These are phyloP conservation scores for Trematocara caparti DNA, from an alignment of 2,797 vertebrate species.

Conservation along the genomic window DNA sequence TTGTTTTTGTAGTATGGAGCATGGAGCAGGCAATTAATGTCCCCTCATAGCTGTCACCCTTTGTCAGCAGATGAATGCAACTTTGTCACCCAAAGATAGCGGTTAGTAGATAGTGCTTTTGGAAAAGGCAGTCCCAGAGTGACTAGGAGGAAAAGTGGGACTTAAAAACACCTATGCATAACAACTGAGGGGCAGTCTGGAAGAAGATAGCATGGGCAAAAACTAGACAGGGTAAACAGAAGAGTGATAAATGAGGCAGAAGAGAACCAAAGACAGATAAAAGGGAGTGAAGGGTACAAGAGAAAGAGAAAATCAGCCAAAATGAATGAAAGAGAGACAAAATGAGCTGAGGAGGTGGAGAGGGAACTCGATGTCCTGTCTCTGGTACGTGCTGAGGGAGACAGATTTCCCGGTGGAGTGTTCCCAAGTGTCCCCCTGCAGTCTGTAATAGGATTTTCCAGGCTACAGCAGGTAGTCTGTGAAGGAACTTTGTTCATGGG, in stretches of 20 bases:
- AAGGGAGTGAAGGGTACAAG: slow-evolving; percentile 37
- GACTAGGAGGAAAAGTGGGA: slow-evolving; percentile 1
- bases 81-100: slow-evolving; percentile 43
- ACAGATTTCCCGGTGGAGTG: slow-evolving; percentile 60
- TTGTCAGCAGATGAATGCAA: slow-evolving; percentile 44
- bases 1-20: slow-evolving; percentile 13
- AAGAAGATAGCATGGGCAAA: slow-evolving; percentile 51
- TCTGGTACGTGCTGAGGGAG: slow-evolving; percentile 57
- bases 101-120: slow-evolving; percentile 50
- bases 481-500: slow-evolving; percentile 67
- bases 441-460: slow-evolving; percentile 76
- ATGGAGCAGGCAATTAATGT: slow-evolving; percentile 14
- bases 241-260: slow-evolving; percentile 63
- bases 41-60: slow-evolving; percentile 37
- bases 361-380: slow-evolving; percentile 61
- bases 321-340: slow-evolving; percentile 54
- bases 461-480: slow-evolving; percentile 72
- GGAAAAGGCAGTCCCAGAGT: background rate
- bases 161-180: slow-evolving; percentile 28
- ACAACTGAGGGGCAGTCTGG: slow-evolving; percentile 2
- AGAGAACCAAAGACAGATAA: slow-evolving; percentile 51
- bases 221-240: slow-evolving; percentile 46
- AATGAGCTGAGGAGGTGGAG: slow-evolving; percentile 38
- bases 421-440: slow-evolving; percentile 62
- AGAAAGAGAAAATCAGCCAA: slow-evolving; percentile 55